Conservation (phyloP, 2,888 invertebrate genomes). For the Mimumesa dahlbomi region DNA sequence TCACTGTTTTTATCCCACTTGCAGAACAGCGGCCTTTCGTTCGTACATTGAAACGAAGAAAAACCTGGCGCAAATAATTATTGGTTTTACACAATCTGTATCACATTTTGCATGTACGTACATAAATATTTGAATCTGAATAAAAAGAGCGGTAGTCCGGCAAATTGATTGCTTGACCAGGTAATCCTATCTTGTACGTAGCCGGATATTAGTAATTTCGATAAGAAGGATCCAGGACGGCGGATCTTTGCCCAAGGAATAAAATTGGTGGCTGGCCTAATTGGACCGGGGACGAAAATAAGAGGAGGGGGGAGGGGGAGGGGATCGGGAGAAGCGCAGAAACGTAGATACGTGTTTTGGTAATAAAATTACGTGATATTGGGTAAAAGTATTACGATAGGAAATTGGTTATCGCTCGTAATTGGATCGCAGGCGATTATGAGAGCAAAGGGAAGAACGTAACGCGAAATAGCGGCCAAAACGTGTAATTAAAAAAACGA, state of each 20-base stretch:
- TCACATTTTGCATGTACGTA: not conserved
- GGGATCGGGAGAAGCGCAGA: slow-evolving; percentile 7
- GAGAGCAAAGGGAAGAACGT: slow-evolving; percentile 4
- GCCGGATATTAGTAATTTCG: slow-evolving; percentile 75
- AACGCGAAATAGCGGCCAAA: not conserved
- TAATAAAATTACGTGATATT: slow-evolving; percentile 55
- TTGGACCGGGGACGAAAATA: slow-evolving; percentile 35
- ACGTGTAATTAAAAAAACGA: slow-evolving; percentile 14
- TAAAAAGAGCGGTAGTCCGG: slow-evolving; percentile 47
- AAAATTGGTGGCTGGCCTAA: slow-evolving; percentile 56
- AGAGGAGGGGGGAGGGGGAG: slow-evolving; percentile 17
- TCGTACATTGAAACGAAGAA: too few species aligned
- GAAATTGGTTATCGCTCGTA: slow-evolving; percentile 44
- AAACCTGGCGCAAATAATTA: not conserved
- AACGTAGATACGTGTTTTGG: slow-evolving; percentile 33
- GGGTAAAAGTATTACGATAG: slow-evolving; percentile 31
- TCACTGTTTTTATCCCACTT: too few species aligned
- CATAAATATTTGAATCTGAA: slow-evolving; percentile 32
- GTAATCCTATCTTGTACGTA: slow-evolving; percentile 65
- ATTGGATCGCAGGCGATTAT: slow-evolving; percentile 20
- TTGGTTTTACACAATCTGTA: not conserved
- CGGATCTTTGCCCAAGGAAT: slow-evolving; percentile 50
- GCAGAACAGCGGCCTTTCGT: too few species aligned
- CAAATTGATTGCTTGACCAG: slow-evolving; percentile 66
- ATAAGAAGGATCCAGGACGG: slow-evolving; percentile 56